These are phyloP conservation scores for Gymnocephalus cernua DNA, from an alignment of 2,113 vertebrate genomes.

Conservation along the genomic window DNA sequence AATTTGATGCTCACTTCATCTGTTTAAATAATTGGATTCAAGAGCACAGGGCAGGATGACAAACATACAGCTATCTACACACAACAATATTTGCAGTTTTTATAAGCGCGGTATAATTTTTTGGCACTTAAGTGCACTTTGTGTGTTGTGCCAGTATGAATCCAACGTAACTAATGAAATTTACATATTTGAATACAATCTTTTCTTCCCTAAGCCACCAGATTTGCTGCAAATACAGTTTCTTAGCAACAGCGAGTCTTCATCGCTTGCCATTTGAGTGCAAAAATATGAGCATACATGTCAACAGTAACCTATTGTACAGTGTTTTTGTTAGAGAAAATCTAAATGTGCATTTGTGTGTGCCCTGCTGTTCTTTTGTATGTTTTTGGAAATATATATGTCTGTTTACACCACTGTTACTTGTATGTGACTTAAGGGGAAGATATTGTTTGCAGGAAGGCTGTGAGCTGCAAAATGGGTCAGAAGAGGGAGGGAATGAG, in stretches of 20 bases:
- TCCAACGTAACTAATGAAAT: not conserved
- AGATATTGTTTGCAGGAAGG: not conserved
- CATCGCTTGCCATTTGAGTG: not conserved
- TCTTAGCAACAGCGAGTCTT: not conserved
- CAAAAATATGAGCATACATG: not conserved
- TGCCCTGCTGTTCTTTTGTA: not conserved
- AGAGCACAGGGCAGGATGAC: not conserved
- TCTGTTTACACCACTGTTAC: not conserved
- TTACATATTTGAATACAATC: not conserved
- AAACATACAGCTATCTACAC: not conserved
- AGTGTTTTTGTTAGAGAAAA: not conserved
- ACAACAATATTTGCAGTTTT: not conserved
- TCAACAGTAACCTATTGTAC: not conserved
- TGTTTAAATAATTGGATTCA: not conserved
- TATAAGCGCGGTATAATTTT: not conserved
- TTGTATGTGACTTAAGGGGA: not conserved
- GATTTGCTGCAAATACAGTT: not conserved
- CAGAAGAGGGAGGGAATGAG: slow-evolving; percentile 2
- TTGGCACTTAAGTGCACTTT: not conserved
- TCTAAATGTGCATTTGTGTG: not conserved
- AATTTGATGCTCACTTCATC: not conserved
- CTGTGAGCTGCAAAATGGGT: slow-evolving; percentile 12
- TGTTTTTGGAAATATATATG: not conserved
- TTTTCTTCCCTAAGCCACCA: not conserved
- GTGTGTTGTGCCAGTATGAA: not conserved